These are phyloP conservation scores for Folsomia manolachei DNA, from an alignment of 2,888 invertebrate species.

Conservation along the genomic window DNA sequence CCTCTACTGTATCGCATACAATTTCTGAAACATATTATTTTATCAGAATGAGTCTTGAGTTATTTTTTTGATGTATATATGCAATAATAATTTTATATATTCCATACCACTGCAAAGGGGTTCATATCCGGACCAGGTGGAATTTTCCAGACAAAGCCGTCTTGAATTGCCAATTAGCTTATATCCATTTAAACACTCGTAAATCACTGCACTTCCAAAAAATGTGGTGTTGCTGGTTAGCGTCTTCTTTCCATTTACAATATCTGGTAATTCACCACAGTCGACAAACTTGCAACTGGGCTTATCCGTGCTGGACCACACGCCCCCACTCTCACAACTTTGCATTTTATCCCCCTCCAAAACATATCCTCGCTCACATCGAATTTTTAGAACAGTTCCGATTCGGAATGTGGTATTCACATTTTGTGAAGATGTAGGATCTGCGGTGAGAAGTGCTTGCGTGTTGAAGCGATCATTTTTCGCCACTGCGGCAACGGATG, in stretches of 20 bases:
- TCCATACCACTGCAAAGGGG: constrained; percentile 72
- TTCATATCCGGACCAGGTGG: constrained; percentile 82
- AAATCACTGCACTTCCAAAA: constrained; percentile 79
- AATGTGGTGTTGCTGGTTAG: constrained; percentile 83
- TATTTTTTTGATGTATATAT: background rate
- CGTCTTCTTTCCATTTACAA: constrained; percentile 72
- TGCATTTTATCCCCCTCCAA: constrained; percentile 79
- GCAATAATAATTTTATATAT: too few relatives aligned
- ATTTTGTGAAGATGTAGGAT: constrained; percentile 63
- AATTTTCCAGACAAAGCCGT: constrained; percentile 79
- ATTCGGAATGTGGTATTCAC: constrained; percentile 77
- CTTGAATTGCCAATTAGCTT: constrained; percentile 79
- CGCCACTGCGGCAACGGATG: constrained; percentile 82
- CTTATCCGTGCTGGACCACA: constrained; percentile 69
- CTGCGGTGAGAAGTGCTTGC: constrained; percentile 68
- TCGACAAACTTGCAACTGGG: constrained; percentile 75
- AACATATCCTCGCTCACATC: constrained; percentile 85
- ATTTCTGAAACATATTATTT: constrained; percentile 70
- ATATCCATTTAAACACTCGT: constrained; percentile 77
- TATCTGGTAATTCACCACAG: constrained; percentile 71
- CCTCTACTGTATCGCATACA: constrained; percentile 69
- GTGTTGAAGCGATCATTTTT: constrained; percentile 89
- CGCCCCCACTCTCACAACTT: constrained; percentile 79
- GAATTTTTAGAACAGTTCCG: constrained; percentile 79
- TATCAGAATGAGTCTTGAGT: background rate